Evolutionary conservation across 2,113 vertebrate genomes (phyloP), one percentile per base, ranked within the genome.

Genomic region (Strix aluco): DNA sequence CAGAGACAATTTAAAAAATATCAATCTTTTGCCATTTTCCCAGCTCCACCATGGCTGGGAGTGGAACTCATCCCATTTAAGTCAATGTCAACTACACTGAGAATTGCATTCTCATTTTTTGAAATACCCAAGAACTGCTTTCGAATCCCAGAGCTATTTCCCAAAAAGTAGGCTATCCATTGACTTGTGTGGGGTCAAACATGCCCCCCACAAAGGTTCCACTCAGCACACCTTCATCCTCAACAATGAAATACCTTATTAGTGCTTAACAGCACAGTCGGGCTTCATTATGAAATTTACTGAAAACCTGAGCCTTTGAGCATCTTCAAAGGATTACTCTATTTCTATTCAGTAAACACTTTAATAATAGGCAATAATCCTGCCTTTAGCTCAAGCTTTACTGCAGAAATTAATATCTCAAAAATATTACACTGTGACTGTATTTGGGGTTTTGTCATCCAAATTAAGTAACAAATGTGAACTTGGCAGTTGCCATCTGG

Each of bases 401-500:
- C 51, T 61, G 49, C 7, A 88, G 32, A 93, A 90, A 85, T 69
- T 38, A 70, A 2, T 69, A 75, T 38, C 44, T 85, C 49, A 72
- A 71, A 78, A 84, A 83, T 70, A 82, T 46, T 70, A 61, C 18
- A 52, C 1, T 6, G 3, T 80, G 23, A 84, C 13, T 32, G 10
- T 32, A 32, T 52, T 70, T 65, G 38, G 61, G n/a, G 13, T 55
- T 95, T 80, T 93, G 32, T 88, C 22, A 34, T 34, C 32, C 0
- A 2, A 71, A 90, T 22, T n/a, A 86, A 73, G 32, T 6, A 86
- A 57, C 18, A 72, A 92, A 88, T 40, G n/a, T 38, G 58, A 92
- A 93, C 23, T 55, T 81, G 55, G 32, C 74, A 74, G 80, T 38
- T 94, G 44, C 85, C 85, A 74, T 88, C 75, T 94, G 81, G 71